A percentile compares a stretch with the other conserved stretches of the same genome.
Conservation (phyloP, 1,140 invertebrate genomes). For the Conus betulinus region DNA sequence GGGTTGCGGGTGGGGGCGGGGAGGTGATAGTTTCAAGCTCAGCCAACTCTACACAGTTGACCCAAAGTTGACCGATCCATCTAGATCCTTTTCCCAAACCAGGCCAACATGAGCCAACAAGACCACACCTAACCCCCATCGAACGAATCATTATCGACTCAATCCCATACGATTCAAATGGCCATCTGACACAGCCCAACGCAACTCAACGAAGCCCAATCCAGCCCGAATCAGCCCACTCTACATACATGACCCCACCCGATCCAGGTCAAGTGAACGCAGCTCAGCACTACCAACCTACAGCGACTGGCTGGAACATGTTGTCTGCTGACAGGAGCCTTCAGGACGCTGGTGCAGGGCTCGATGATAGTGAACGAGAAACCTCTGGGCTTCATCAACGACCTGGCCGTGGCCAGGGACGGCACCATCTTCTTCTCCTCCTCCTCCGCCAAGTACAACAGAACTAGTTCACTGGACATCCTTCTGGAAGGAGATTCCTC, state of each 20-base stretch:
- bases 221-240: too few relatives aligned
- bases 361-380: constrained; percentile 21
- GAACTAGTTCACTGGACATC: background rate
- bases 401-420: constrained; percentile 18
- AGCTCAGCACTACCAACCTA: background rate
- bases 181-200: too few relatives aligned
- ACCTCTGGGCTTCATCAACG: constrained; percentile 31
- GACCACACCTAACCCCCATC: too few relatives aligned
- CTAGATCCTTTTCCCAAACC: too few relatives aligned
- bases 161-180: too few relatives aligned
- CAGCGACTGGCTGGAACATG: background rate
- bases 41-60: too few relatives aligned
- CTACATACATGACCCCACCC: background rate
- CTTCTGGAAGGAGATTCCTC: constrained; percentile 25
- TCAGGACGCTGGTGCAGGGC: background rate
- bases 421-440: constrained; percentile 34
- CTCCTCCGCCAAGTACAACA: constrained; percentile 17
- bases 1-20: too few relatives aligned
- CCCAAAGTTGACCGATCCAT: too few relatives aligned
- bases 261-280: background rate
- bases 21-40: too few relatives aligned
- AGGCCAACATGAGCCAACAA: too few relatives aligned
- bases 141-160: too few relatives aligned
- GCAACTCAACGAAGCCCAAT: too few relatives aligned
- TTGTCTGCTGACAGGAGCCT: background rate